Percentiles rank a stretch among this genome's conserved stretches.
Conservation (phyloP, 2,113 vertebrate genomes). For the Cavia aperea region DNA sequence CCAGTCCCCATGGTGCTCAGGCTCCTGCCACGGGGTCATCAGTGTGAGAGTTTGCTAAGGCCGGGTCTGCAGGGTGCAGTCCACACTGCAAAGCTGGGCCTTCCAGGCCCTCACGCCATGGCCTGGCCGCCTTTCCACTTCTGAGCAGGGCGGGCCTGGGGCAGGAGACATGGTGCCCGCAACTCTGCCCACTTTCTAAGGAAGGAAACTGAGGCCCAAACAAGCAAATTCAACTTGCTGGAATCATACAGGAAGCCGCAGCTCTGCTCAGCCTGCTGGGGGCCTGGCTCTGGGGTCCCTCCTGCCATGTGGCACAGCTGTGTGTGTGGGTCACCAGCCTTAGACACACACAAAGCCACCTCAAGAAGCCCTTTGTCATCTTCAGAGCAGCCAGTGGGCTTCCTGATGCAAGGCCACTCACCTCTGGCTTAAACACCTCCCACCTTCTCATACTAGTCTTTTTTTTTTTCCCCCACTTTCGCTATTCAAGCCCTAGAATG, state of each 20-base stretch:
- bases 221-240: neutral
- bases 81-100: slow-evolving; percentile 2
- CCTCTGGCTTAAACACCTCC: neutral
- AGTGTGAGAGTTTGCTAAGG: slow-evolving; percentile 3
- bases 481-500: neutral
- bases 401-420: neutral
- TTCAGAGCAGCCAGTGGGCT: neutral
- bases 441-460: neutral
- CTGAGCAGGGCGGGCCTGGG: neutral
- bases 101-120: slow-evolving; percentile 7
- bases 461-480: neutral
- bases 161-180: neutral
- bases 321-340: neutral
- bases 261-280: neutral
- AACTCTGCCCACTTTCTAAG: no score
- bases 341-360: neutral
- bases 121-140: neutral
- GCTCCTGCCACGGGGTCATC: neutral
- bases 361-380: accelerated
- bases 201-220: neutral
- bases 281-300: neutral
- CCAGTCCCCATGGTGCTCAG: neutral
- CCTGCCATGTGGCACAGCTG: neutral
- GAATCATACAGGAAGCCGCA: neutral
- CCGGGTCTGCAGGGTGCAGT: neutral